phyloP scores from a whole-genome alignment of 2,113 vertebrate species.

The Marmota flaviventris region DNA sequence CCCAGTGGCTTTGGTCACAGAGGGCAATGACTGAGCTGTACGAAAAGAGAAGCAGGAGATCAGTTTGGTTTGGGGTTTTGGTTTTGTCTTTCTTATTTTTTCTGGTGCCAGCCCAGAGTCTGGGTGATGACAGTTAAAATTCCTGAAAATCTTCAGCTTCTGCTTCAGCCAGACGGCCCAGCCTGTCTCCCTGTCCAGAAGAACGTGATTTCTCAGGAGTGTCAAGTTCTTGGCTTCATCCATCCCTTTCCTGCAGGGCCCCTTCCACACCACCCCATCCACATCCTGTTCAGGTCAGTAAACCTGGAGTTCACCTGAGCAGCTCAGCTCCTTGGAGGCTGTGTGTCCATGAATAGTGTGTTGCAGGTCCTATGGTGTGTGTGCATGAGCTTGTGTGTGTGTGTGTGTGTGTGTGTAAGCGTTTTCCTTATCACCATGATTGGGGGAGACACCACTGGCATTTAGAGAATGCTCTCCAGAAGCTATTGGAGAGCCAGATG shows the following conservation, averaged over 20 bases:
- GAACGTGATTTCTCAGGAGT: not conserved
- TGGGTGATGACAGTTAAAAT: too few relatives aligned
- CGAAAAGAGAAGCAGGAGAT: not conserved
- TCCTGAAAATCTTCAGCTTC: not conserved
- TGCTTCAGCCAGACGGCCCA: not conserved
- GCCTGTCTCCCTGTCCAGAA: not conserved
- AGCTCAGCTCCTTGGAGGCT: not conserved
- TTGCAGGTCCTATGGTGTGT: too few relatives aligned
- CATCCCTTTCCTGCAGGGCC: not conserved
- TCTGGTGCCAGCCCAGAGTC: not conserved
- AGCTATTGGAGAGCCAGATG: not conserved
- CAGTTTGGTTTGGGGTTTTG: not conserved
- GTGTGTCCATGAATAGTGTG: fast-evolving
- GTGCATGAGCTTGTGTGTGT: too few relatives aligned
- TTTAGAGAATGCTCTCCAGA: not conserved
- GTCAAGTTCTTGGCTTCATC: not conserved
- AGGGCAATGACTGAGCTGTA: not conserved
- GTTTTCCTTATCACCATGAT: not conserved
- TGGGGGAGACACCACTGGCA: fast-evolving
- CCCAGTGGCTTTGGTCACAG: not conserved
- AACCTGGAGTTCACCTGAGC: not conserved
- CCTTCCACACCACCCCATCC: too few relatives aligned
- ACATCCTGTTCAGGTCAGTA: not conserved
- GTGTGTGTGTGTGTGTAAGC: fast-evolving
- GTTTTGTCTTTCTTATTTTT: not conserved